phyloP scores from a whole-genome alignment of 2,797 vertebrate genomes.

The Enteromius paludinosus region DNA sequence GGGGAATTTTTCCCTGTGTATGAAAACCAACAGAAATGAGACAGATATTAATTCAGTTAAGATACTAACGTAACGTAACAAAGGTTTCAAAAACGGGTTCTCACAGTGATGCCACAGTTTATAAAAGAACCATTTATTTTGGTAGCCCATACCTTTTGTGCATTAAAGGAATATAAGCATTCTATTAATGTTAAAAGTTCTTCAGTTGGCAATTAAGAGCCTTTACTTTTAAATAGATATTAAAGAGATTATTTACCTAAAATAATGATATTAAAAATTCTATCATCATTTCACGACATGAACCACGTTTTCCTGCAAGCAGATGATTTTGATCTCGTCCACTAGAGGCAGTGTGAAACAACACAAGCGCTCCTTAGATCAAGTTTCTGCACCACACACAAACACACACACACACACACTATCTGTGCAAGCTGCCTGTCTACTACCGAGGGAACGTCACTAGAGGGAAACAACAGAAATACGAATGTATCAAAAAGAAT shows the following conservation, averaged over 20 bases:
- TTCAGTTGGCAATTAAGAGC: not conserved
- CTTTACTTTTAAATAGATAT: not conserved
- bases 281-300: not conserved
- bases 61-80: not conserved
- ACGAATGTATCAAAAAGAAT: slow-evolving; percentile 54
- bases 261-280: not conserved
- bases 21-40: not conserved
- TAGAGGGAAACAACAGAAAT: slow-evolving; percentile 65
- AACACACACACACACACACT: not conserved
- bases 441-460: slow-evolving; percentile 64
- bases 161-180: not conserved
- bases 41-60: not conserved
- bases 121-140: not conserved
- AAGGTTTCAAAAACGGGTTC: not conserved
- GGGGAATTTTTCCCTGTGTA: slow-evolving; percentile 7
- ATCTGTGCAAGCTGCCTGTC: slow-evolving; percentile 20
- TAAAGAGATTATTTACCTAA: not conserved
- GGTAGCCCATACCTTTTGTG: not conserved
- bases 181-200: not conserved
- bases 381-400: slow-evolving; percentile 8
- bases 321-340: slow-evolving; percentile 10
- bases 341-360: slow-evolving; percentile 31
- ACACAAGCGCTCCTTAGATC: not conserved
- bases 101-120: not conserved
- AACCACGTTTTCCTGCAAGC: not conserved